Evolutionary conservation across 2,888 invertebrate genomes (phyloP).

Genomic region (Tetanocera ferruginea): DNA sequence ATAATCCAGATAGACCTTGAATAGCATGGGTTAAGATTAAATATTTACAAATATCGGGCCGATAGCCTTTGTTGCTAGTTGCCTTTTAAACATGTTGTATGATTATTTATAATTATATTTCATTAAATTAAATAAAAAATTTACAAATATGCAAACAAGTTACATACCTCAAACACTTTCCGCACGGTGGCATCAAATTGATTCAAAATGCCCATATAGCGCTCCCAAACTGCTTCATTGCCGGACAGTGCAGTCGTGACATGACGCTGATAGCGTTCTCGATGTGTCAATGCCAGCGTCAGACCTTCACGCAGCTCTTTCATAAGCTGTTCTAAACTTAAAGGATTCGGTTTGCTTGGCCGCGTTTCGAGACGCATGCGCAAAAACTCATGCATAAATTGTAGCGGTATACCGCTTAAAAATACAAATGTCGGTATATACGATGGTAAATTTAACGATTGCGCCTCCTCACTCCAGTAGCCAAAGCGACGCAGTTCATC

Average conservation of each 20-base stretch:
- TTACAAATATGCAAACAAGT: not conserved
- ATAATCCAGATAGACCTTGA: conserved; percentile 86
- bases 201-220: conserved; percentile 75
- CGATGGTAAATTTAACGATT: conserved; percentile 84
- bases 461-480: conserved; percentile 82
- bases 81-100: too few relatives aligned
- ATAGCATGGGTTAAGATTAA: not conserved
- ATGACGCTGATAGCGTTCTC: conserved; percentile 81
- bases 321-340: conserved; percentile 89
- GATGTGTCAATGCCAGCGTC: conserved; percentile 84
- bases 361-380: conserved; percentile 86
- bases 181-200: conserved; percentile 85
- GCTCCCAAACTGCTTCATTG: conserved; percentile 69
- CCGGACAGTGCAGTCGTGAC: conserved; percentile 74
- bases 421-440: conserved; percentile 89
- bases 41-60: not conserved
- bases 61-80: too few relatives aligned
- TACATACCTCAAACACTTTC: conserved; percentile 77
- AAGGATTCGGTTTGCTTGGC: conserved; percentile 85
- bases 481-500: conserved; percentile 74
- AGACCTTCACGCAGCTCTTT: conserved; percentile 92
- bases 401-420: conserved; percentile 86
- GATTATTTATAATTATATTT: too few relatives aligned
- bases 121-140: too few relatives aligned
- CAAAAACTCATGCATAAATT: conserved; percentile 93